These are phyloP conservation scores for Eptesicus fuscus DNA, from an alignment of 2,113 vertebrate species.

Conservation along the genomic window DNA sequence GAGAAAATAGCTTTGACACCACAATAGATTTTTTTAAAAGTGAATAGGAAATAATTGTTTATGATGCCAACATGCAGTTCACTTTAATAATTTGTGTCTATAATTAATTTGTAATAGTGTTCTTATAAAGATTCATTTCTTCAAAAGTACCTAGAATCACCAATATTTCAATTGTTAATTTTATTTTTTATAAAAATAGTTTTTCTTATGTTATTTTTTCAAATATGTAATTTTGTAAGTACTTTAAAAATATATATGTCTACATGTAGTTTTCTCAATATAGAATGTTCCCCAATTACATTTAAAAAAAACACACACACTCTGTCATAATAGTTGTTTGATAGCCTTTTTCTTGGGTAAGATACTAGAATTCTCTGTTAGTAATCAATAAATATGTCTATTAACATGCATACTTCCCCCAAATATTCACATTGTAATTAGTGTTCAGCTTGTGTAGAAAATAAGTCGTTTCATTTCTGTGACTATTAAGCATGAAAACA, in stretches of 20 bases:
- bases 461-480: conserved; percentile 71
- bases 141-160: not conserved
- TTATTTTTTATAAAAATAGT: conserved; percentile 19
- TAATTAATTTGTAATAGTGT: not conserved
- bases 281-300: not conserved
- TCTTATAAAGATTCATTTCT: not conserved
- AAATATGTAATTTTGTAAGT: conserved; percentile 30
- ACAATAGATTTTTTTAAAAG: not conserved
- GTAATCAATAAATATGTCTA: conserved; percentile 74
- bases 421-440: conserved; percentile 63
- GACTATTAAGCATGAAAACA: conserved; percentile 59
- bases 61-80: not conserved
- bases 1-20: not conserved
- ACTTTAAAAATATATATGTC: conserved; percentile 52
- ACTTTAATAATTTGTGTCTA: not conserved
- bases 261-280: conserved; percentile 54
- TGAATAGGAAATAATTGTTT: not conserved
- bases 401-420: conserved; percentile 71
- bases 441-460: conserved; percentile 61
- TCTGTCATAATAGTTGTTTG: not conserved
- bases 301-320: not conserved
- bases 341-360: conserved; percentile 34
- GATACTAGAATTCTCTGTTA: conserved; percentile 61
- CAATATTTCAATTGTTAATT: conserved; percentile 14
- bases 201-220: conserved; percentile 49